Base-by-base conservation (phyloP, 2,797 vertebrate species). In the Paedocypris micromegethes region DNA sequence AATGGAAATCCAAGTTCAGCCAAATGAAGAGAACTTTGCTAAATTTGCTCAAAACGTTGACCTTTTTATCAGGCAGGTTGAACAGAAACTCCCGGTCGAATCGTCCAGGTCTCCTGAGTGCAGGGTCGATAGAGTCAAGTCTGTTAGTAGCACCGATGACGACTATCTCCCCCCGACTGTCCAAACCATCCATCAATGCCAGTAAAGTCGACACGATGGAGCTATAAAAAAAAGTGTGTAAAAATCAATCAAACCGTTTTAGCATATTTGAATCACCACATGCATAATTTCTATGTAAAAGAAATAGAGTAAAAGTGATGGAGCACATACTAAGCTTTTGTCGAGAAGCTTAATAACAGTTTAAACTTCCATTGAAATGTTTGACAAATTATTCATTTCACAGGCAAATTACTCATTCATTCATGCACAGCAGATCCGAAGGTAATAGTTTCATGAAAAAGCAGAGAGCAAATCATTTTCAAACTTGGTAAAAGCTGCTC, bases 111-210 rank as follows among this genome's bases (percentile, higher is more conserved):
- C 97, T 96, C 93, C 97, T 95, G 91, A 99, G 96, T 84, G 97
- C 97, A 37, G 97, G 97, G 88, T 99, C 97, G 87, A 99, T 98
- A 89, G 97, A 97, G 90, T 99, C 97, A 89, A 99, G 93, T 92
- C 96, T 96, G 88, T 99, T 99, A 86, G 97, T 99, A 96, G 97
- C 97, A 97, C 97, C 97, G 75, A 99, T 97, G 86, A 99, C 95
- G 83, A 98, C 94, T 86, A 99, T 95, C 93, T 98, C 96, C 75
- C 97, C 97, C 76, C 96, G 91, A 78, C 96, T 97, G 90, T 99
- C 97, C 91, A 99, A 88, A 81, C 97, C 97, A 68, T 99, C 97
- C 96, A 99, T 99, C 81, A 99, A 92, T 60, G 97, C 96, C 88
- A 99, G 90, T 71, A 99, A 90, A 9, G 97, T 99, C 77, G 97